phyloP scores from a whole-genome alignment of 2,888 invertebrate species.

The Coleophora deauratella region DNA sequence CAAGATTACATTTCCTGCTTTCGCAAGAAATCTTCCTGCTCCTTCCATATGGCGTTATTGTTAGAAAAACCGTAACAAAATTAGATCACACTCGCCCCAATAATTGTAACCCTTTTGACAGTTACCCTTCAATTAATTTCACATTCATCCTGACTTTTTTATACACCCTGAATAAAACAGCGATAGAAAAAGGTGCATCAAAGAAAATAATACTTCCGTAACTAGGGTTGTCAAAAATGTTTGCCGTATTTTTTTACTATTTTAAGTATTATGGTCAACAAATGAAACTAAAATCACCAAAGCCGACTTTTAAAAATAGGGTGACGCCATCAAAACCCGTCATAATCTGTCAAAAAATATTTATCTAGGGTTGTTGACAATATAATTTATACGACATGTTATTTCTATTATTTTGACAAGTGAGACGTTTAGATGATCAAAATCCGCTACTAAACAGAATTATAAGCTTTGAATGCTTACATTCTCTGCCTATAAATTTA shows the following conservation, averaged over 20 bases:
- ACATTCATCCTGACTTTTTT: conserved; percentile 39
- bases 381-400: conserved; percentile 43
- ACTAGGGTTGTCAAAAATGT: conserved; percentile 17
- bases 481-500: conserved; percentile 14
- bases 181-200: conserved; percentile 24
- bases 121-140: conserved; percentile 62
- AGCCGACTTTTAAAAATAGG: conserved; percentile 15
- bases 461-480: conserved; percentile 12
- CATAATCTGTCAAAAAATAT: conserved; percentile 42
- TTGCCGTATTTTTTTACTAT: too few species aligned
- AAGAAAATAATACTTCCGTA: conserved; percentile 44
- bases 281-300: too few species aligned
- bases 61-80: conserved; percentile 34
- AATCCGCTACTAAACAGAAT: conserved; percentile 13
- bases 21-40: conserved; percentile 2
- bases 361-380: conserved; percentile 44
- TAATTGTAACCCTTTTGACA: conserved; percentile 40
- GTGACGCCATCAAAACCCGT: conserved; percentile 29
- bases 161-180: too few species aligned
- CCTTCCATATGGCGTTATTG: conserved; percentile 13
- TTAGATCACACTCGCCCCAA: conserved; percentile 39
- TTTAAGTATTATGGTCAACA: too few species aligned
- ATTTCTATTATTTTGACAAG: conserved; percentile 54
- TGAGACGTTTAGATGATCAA: conserved; percentile 28
- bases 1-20: conserved; percentile 10